Conservation (phyloP, 2,888 invertebrate species). For the Mythimna albipuncta region DNA sequence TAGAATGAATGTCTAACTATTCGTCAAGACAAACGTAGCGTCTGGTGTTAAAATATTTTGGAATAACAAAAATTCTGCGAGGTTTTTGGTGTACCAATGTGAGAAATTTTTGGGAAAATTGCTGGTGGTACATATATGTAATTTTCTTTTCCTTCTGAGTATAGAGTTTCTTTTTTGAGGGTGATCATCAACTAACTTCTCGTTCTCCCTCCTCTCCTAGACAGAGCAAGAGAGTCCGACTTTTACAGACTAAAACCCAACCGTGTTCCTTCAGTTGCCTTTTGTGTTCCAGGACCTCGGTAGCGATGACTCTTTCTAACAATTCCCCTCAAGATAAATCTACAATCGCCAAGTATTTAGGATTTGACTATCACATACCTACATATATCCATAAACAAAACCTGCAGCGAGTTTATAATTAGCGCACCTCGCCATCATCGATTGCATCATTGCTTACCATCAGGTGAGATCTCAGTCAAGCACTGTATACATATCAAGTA, state of each 20-base stretch:
- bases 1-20: slow-evolving; percentile 49
- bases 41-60: slow-evolving; percentile 38
- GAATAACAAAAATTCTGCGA: slow-evolving; percentile 19
- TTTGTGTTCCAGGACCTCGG: too few species aligned
- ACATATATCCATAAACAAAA: not conserved
- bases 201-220: too few species aligned
- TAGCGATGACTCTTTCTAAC: too few species aligned
- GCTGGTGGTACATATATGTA: not conserved
- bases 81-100: not conserved
- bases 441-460: too few species aligned
- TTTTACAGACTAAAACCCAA: too few species aligned
- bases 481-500: too few species aligned
- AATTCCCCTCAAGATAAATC: not conserved
- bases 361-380: not conserved
- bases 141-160: slow-evolving; percentile 1
- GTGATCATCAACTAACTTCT: not conserved
- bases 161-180: not conserved
- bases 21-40: slow-evolving; percentile 26
- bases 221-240: too few species aligned
- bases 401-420: too few species aligned
- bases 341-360: not conserved
- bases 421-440: too few species aligned
- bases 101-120: not conserved
- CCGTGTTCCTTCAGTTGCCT: too few species aligned
- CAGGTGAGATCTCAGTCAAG: too few species aligned